These are phyloP conservation scores for Sprattus sprattus DNA, from an alignment of 2,113 vertebrate genomes.

Conservation along the genomic window DNA sequence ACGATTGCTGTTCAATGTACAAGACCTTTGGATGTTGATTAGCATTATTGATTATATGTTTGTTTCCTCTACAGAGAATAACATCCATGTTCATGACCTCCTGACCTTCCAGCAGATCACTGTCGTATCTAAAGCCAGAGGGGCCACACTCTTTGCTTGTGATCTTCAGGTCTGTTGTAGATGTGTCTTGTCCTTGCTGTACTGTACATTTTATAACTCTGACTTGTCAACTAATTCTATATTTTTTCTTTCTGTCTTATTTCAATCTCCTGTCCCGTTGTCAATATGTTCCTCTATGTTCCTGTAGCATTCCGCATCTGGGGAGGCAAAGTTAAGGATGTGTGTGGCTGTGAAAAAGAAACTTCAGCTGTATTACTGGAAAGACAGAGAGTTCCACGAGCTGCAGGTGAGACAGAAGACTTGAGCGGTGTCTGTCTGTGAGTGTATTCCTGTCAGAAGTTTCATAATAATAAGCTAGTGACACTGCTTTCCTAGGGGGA, in stretches of 20 bases:
- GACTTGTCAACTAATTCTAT: not conserved
- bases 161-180: constrained; percentile 81
- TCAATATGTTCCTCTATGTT: not conserved
- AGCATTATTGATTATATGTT: not conserved
- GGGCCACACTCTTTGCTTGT: constrained; percentile 92
- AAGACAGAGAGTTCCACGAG: constrained; percentile 92
- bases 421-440: no score
- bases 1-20: not conserved
- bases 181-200: not conserved
- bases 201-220: no score
- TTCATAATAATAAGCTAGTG: no score
- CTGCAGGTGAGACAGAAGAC: constrained; percentile 75
- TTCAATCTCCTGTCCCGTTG: not conserved
- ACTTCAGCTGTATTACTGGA: constrained; percentile 96
- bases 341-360: constrained; percentile 96
- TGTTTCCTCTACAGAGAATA: constrained; percentile 82
- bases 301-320: constrained; percentile 76
- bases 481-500: constrained; percentile 77
- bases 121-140: constrained; percentile 90
- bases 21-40: not conserved
- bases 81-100: constrained; percentile 95
- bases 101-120: constrained; percentile 98
- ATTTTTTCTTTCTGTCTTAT: not conserved
- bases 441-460: not conserved
- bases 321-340: constrained; percentile 88